Evolutionary conservation across 1,140 invertebrate genomes (phyloP), one percentile per base, ranked within the genome.

Genomic region (Drosophila virilis): DNA sequence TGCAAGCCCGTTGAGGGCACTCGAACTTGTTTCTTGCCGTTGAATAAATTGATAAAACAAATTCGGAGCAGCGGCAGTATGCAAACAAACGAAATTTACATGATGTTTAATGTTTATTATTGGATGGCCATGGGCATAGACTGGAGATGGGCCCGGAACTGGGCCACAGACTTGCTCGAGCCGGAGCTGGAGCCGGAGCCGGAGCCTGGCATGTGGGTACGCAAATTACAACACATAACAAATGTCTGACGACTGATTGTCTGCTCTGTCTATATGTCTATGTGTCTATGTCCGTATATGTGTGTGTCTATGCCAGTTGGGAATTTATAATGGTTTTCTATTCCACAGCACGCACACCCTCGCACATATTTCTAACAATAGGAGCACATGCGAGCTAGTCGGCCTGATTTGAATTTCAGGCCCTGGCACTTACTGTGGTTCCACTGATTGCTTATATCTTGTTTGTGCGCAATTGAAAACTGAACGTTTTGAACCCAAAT

Each of bases 191-290:
- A 8, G 32, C 15, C 37, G 22, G 22, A 22, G 17, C 1, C 17
- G 17, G 17, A 8, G 38, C 15, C 37, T 54, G 59, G 48, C 35
- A 55, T 79, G 54, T 75, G 74, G 59, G 64, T 74, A 85, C 78
- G 66, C 81, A 85, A 85, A 85, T 85, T 85, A 85, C 80, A 80
- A 73, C 81, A 79, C 80, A 83, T 84, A 73, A 83, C 76, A 83
- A 83, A 83, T 82, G 77, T 80, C 74, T 80, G 77, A 65, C 76
- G 71, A 82, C 77, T 78, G 67, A 78, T 78, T 78, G 78, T 72
- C 67, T 74, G 74, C 46, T 46, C 50, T 57, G 55, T 65, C 42
- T 13, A 43, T 46, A 12, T 37, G 15, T 42, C 22, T 28, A 28
- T 28, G 2, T 55, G 33, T 28, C 42, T 15, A 8, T 13, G n/a